Conservation (phyloP, 1,140 invertebrate species). For the Drosophila kurseongensis region DNA sequence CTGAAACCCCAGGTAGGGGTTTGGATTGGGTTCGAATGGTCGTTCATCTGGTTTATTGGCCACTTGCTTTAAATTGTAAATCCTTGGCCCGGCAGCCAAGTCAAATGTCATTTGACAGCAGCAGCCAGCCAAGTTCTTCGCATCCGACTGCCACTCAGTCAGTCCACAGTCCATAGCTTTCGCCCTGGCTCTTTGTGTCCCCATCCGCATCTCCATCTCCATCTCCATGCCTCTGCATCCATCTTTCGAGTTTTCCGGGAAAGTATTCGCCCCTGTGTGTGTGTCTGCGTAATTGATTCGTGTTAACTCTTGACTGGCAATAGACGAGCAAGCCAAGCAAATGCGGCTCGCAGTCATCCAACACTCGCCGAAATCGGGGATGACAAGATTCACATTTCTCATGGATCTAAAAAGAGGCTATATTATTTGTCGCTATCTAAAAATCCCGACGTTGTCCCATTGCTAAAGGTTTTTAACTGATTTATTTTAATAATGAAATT, state of each 20-base stretch:
- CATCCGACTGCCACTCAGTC: conserved; percentile 25
- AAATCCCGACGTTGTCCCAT: no score
- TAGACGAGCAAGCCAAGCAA: conserved; percentile 78
- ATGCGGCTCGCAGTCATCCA: conserved; percentile 66
- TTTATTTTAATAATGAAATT: no score
- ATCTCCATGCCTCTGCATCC: conserved; percentile 11
- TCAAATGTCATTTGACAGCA: conserved; percentile 79
- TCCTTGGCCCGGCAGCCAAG: conserved; percentile 73
- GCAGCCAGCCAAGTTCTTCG: conserved; percentile 44
- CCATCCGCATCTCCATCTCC: conserved; percentile 3
- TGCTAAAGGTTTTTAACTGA: no score
- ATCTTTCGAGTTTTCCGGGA: conserved; percentile 31
- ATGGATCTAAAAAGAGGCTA: no score
- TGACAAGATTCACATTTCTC: background rate
- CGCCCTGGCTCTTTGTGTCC: conserved; percentile 18
- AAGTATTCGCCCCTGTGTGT: conserved; percentile 46
- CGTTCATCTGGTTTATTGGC: conserved; percentile 82
- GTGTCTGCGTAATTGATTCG: conserved; percentile 75
- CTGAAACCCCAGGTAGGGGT: conserved; percentile 24
- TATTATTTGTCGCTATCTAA: no score
- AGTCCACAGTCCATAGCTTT: conserved; percentile 32
- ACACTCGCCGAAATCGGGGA: conserved; percentile 16
- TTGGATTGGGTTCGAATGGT: conserved; percentile 45
- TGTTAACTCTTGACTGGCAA: conserved; percentile 83
- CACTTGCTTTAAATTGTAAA: conserved; percentile 83